A percentile compares a stretch with the other conserved stretches of the same genome.
Evolutionary conservation across 1,140 invertebrate genomes (phyloP).

Genomic region (Pteromalus puparum): DNA sequence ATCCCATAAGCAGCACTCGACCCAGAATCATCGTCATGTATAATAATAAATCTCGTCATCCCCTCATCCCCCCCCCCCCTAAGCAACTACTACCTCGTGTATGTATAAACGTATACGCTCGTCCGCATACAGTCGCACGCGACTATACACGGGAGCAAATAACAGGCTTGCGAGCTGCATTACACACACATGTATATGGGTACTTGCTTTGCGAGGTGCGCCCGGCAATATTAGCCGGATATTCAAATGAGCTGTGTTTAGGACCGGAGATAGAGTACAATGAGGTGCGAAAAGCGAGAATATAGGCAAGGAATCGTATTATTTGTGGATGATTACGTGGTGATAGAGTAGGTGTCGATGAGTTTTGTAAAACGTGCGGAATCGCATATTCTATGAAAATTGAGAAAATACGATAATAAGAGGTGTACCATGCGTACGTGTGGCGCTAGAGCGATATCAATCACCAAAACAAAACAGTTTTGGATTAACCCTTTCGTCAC

Average conservation of each 20-base stretch:
- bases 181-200: neutral
- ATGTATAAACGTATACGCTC: no score
- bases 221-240: constrained; percentile 9
- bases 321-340: neutral
- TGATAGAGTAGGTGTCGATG: no score
- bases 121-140: no score
- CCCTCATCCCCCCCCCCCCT: no score
- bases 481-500: no score
- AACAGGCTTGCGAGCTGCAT: constrained; percentile 1
- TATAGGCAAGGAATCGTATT: neutral
- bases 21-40: neutral
- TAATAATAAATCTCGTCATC: neutral
- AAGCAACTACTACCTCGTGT: neutral
- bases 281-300: neutral
- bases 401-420: no score
- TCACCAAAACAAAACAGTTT: no score
- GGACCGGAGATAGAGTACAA: neutral
- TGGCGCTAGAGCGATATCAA: no score
- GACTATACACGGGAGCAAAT: constrained; percentile 7
- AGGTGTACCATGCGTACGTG: no score
- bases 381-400: no score
- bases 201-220: constrained; percentile 12
- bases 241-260: constrained; percentile 34
- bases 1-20: neutral
- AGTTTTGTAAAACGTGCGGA: no score